phyloP scores from a whole-genome alignment of 1,140 invertebrate species.

The Drosophila pachea region DNA sequence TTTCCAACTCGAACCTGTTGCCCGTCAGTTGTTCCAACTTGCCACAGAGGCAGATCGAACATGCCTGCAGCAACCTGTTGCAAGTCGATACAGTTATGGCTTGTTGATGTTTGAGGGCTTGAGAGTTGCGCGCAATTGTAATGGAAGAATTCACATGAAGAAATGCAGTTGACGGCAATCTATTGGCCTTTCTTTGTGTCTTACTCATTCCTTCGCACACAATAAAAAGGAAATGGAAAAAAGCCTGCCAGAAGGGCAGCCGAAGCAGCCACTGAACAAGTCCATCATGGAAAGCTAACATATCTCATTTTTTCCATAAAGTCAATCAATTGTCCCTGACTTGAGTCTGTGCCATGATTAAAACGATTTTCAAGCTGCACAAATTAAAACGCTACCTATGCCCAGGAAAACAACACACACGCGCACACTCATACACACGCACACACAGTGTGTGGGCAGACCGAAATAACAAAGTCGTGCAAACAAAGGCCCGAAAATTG shows the following conservation, averaged over 20 bases:
- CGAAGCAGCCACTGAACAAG: background rate
- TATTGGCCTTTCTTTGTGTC: too few species aligned
- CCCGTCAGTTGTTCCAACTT: constrained; percentile 10
- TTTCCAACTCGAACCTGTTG: constrained; percentile 36
- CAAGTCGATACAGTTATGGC: background rate
- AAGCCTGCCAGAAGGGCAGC: too few species aligned
- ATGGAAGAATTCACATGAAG: too few species aligned
- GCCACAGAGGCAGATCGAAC: constrained; percentile 32
- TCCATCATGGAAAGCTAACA: constrained; percentile 3
- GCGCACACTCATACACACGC: background rate
- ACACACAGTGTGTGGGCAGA: background rate
- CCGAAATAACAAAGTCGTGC: constrained; percentile 11
- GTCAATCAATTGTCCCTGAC: background rate
- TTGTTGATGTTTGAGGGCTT: background rate
- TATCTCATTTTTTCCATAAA: background rate
- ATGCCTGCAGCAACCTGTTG: constrained; percentile 43
- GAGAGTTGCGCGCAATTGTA: too few species aligned
- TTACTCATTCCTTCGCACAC: too few species aligned
- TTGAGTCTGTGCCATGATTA: background rate
- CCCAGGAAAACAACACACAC: constrained; percentile 2
- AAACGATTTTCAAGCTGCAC: constrained; percentile 8
- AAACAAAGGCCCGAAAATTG: constrained; percentile 16
- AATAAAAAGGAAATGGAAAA: too few species aligned
- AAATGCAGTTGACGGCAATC: too few species aligned
- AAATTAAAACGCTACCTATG: background rate